A percentile compares a stretch with the other conserved stretches of the same genome.
Conservation (phyloP, 2,113 vertebrate species). For the Phaethon lepturus region DNA sequence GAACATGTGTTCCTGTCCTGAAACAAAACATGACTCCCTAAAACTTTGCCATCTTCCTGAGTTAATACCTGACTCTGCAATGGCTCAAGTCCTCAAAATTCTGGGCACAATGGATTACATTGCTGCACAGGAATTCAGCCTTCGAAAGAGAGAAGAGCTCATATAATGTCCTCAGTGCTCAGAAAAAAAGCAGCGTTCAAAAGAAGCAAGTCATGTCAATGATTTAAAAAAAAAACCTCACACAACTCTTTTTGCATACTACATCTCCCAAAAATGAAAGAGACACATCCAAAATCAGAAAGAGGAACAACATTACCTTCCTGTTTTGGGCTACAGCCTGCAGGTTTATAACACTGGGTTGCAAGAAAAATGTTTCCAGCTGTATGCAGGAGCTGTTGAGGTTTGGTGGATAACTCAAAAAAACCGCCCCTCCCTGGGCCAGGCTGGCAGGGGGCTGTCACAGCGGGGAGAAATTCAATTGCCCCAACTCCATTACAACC, state of each 20-base stretch:
- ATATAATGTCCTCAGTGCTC: neutral
- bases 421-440: neutral
- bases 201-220: neutral
- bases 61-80: neutral
- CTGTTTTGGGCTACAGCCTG: neutral
- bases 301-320: neutral
- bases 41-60: neutral
- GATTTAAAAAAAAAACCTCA: neutral
- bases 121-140: neutral
- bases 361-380: neutral
- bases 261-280: neutral
- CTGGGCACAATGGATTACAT: neutral
- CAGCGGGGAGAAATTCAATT: neutral
- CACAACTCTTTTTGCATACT: neutral
- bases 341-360: neutral
- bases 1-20: neutral
- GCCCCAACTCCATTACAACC: neutral
- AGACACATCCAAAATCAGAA: neutral
- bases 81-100: neutral
- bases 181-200: neutral
- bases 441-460: neutral
- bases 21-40: neutral
- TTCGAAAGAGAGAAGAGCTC: neutral
- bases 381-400: neutral
- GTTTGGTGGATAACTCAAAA: neutral